Base-by-base conservation (phyloP, 2,797 vertebrate genomes). In the Mus spretus region DNA sequence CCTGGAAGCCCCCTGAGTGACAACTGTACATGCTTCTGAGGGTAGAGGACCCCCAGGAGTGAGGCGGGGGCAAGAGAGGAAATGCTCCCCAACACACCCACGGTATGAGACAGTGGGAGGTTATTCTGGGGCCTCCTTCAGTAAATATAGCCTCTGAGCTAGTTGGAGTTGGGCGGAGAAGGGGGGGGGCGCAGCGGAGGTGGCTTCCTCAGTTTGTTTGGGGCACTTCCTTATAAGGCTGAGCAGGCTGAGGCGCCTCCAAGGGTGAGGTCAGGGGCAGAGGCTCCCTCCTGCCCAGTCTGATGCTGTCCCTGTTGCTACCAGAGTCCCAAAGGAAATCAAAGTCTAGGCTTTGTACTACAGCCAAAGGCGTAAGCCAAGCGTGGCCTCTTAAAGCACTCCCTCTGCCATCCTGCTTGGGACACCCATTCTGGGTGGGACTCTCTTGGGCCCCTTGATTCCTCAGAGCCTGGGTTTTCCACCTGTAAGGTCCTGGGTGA, bases 221-320 rank as follows among this genome's bases (percentile, higher is more conserved):
- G 96, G 97, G 89, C 94, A 63, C 92, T 97, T 97, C 98, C 98
- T 97, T 97, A 97, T 98, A 97, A 97, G 98, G 98, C 83, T 1
- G 44, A 53, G 84, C 57, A 28, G 84, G 59, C 95, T 6, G 63
- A 91, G 92, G 96, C 78, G 55, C 95, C 95, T 22, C 13, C 31
- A 91, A 96, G 89, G 96, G 97, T 97, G 97, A 98, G 97, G 97
- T 98, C 97, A 96, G 98, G 93, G 96, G 85, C 97, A 89, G 77
- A 90, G 91, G 31, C 90, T 90, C 93, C 89, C 57, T 88, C 55
- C 91, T 93, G 94, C 72, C 74, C 94, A 72, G 94, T 70, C 89
- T 31, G 65, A 19, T 65, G 95, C 92, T 79, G 97, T 89, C 77
- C 88, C 86, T 26, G 75, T 26, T 15, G 61, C 61, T 20, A 34